Percentiles rank a stretch among this genome's conserved stretches.
These are phyloP conservation scores for Drosophila cognata DNA, from an alignment of 2,888 invertebrate genomes.

Conservation along the genomic window DNA sequence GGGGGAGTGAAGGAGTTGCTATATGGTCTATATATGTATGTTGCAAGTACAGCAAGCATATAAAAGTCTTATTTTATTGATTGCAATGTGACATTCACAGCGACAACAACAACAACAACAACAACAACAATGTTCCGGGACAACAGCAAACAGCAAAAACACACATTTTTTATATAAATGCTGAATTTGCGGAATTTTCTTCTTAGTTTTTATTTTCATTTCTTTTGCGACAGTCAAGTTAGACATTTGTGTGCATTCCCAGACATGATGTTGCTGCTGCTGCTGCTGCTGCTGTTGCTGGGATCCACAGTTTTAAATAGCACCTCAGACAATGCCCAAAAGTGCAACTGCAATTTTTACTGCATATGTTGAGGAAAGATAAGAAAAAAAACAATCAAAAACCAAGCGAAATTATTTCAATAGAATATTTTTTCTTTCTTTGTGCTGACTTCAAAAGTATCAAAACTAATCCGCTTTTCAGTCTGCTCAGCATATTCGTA, in stretches of 20 bases:
- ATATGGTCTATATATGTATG: slow-evolving; percentile 16
- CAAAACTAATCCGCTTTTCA: background rate
- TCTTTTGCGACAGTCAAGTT: slow-evolving; percentile 2
- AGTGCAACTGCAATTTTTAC: background rate
- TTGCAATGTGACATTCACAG: slow-evolving; percentile 49
- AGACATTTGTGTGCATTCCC: slow-evolving; percentile 27
- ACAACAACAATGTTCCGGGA: background rate
- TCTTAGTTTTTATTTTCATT: background rate
- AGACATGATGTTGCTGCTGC: slow-evolving; percentile 16
- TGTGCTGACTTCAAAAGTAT: background rate
- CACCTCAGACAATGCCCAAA: slow-evolving; percentile 14
- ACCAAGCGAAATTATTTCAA: background rate
- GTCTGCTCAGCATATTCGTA: background rate
- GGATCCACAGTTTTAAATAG: slow-evolving; percentile 2
- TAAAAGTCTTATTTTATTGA: slow-evolving; percentile 56
- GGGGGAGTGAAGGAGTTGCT: slow-evolving; percentile 6
- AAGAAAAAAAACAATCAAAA: background rate
- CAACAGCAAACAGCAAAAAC: background rate
- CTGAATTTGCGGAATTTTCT: slow-evolving; percentile 24
- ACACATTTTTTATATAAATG: slow-evolving; percentile 27
- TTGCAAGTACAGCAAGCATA: slow-evolving; percentile 27
- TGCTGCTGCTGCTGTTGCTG: background rate
- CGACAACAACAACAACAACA: slow-evolving; percentile 30
- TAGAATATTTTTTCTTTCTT: background rate
- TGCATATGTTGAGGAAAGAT: background rate